Evolutionary conservation across 2,797 vertebrate genomes (phyloP).

Genomic region (Huso huso): DNA sequence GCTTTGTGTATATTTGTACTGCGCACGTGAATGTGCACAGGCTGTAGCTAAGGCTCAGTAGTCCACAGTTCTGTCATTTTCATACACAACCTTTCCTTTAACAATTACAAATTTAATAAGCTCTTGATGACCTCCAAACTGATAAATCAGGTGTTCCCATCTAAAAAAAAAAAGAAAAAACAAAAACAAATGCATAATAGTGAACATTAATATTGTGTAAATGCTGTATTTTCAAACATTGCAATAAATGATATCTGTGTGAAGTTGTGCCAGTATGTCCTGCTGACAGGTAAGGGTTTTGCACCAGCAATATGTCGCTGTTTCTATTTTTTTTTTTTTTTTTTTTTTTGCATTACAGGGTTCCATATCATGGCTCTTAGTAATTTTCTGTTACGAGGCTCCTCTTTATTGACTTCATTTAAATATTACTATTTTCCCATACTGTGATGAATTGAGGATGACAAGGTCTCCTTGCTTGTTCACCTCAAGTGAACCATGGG

Average conservation of each 20-base stretch:
- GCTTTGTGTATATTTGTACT: too few species aligned
- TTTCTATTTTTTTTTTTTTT: not conserved
- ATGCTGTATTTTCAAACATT: too few species aligned
- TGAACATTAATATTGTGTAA: not conserved
- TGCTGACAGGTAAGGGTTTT: too few species aligned
- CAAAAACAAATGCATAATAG: not conserved
- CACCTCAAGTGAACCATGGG: constrained; percentile 80
- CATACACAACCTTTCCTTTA: constrained; percentile 72
- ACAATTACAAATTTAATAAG: constrained; percentile 76
- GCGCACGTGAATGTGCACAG: too few species aligned
- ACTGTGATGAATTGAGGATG: constrained; percentile 74
- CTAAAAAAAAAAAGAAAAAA: constrained; percentile 47
- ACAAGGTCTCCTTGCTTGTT: constrained; percentile 83
- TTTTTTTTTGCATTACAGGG: not conserved
- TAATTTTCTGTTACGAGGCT: too few species aligned
- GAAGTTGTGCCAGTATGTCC: too few species aligned
- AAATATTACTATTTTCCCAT: constrained; percentile 12
- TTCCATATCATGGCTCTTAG: not conserved
- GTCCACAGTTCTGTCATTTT: constrained; percentile 52
- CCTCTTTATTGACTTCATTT: too few species aligned
- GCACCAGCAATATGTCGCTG: too few species aligned
- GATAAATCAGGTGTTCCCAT: constrained; percentile 95
- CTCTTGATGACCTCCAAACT: constrained; percentile 86
- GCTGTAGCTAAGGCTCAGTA: constrained; percentile 24
- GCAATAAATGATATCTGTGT: too few species aligned